Conservation (phyloP, 1,140 invertebrate genomes). For the Pachypsylla venusta region DNA sequence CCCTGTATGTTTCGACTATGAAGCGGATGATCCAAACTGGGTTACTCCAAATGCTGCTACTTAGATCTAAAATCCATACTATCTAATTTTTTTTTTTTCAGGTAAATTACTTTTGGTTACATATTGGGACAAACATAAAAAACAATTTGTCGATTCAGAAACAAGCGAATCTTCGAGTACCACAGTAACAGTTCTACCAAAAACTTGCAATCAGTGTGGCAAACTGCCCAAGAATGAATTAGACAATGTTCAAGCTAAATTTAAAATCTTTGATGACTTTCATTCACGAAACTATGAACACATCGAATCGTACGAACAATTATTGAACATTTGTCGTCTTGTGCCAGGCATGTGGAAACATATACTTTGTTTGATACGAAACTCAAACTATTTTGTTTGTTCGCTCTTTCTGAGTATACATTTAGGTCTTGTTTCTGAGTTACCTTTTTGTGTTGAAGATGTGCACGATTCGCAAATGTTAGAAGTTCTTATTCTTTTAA, state of each 20-base stretch:
- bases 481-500: slow-evolving; percentile 17
- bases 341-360: slow-evolving; percentile 14
- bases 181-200: not conserved
- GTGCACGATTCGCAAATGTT: slow-evolving; percentile 12
- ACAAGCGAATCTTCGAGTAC: not conserved
- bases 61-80: not conserved
- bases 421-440: slow-evolving; percentile 14
- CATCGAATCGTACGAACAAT: not conserved
- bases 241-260: not conserved
- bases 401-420: slow-evolving; percentile 15
- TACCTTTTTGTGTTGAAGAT: slow-evolving; percentile 1
- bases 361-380: not conserved
- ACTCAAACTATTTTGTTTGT: slow-evolving; percentile 2
- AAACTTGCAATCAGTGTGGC: slow-evolving; percentile 10
- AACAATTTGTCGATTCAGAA: not conserved
- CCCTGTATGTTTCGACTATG: no score
- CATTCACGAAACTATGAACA: not conserved
- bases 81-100: not conserved
- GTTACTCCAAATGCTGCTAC: no score
- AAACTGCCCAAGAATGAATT: slow-evolving; percentile 8
- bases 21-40: no score
- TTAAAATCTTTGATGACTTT: slow-evolving; percentile 3
- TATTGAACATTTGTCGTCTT: not conserved
- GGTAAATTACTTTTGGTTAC: not conserved
- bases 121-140: not conserved